Evolutionary conservation across 2,888 invertebrate species (phyloP), one percentile per base, ranked within the genome.

Genomic region (Pandemis cinnamomeana): DNA sequence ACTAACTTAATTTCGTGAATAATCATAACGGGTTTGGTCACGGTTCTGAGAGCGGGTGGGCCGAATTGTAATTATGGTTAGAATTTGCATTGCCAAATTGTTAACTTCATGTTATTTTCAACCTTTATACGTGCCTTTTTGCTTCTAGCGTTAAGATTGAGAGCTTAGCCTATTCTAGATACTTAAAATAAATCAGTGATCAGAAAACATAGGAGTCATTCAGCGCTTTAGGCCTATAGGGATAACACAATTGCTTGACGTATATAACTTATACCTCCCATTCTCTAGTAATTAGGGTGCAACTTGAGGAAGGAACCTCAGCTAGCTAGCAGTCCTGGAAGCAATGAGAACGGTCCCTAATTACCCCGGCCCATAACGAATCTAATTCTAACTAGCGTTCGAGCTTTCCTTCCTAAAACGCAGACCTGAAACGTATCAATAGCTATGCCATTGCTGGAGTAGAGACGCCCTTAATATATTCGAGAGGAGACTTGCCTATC

Each of bases 1-100:
- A 63, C 41, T 67, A 70, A 61, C 74, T 74, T 74, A 67, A 74
- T 74, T 74, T 67, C 13, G 66, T 62, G 74, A 46, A 71, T 71
- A 62, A 71, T 58, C 46, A 64, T 62, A 61, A 71, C 61, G 48
- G 61, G 70, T 67, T 27, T 55, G 46, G 66, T 61, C 46, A 74
- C 20, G 61, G 42, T 44, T 13, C 11, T 15, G 41, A 5, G 10
- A 46, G 27, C 20, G 20, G n/a, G 63, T 58, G 68, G 27, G 15
- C 27, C 13, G 27, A 27, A 48, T 27, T 15, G 7, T 11, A 51
- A 36, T n/a, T 7, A 53, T 8, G 51, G 41, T 13, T 15, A 27
- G 11, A 11, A 6, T 58, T 58, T 8, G 8, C 27, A 36, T 36
- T 36, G 27, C 20, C 20, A 20, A 5, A n/a, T 51, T 51, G 51